These are phyloP conservation scores for Mycteria americana DNA, from an alignment of 2,797 vertebrate species.

Conservation along the genomic window DNA sequence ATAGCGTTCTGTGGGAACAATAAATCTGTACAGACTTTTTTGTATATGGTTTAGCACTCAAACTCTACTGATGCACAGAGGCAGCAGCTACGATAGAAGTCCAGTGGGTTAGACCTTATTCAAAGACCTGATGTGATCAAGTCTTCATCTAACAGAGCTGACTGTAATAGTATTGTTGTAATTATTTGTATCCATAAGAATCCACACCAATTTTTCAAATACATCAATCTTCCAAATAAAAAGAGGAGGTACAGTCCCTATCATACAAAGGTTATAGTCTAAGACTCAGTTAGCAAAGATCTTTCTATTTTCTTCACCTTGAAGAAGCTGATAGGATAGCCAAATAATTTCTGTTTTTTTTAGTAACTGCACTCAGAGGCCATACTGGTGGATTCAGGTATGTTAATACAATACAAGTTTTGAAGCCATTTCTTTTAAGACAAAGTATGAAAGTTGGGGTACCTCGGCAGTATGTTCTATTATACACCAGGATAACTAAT, in stretches of 20 bases:
- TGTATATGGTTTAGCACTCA: neutral
- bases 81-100: neutral
- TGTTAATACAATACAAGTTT: neutral
- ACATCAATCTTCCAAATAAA: neutral
- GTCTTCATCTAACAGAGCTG: neutral
- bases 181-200: neutral
- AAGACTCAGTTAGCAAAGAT: neutral
- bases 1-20: neutral
- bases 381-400: neutral
- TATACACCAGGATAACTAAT: neutral
- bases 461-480: neutral
- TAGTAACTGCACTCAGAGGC: neutral
- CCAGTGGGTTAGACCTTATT: neutral
- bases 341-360: neutral
- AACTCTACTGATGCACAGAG: neutral
- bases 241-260: neutral
- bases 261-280: neutral
- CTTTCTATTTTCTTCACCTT: neutral
- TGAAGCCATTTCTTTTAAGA: neutral
- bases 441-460: neutral
- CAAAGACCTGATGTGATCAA: neutral
- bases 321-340: neutral
- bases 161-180: neutral
- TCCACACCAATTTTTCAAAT: neutral
- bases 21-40: neutral